Evolutionary conservation across 2,113 vertebrate species (phyloP).

Genomic region (Hippopotamus amphibius): DNA sequence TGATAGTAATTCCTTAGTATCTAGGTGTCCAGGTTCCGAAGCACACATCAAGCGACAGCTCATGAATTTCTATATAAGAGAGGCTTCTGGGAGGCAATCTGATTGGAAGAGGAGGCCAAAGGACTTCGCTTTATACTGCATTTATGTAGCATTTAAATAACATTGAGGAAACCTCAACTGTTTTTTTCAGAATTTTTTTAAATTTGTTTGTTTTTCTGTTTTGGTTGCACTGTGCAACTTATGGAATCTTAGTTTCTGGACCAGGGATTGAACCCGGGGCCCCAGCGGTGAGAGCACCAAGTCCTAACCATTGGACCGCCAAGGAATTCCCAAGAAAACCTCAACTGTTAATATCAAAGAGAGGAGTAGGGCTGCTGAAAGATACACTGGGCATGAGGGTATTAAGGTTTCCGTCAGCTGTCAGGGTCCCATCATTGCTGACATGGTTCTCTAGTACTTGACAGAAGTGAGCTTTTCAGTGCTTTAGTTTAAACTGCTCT

Average conservation of each 20-base stretch:
- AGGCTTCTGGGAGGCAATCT: not conserved
- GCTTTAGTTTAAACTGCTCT: not conserved
- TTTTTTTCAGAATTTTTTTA: not conserved
- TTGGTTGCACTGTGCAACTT: rapidly evolving
- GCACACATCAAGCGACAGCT: not conserved
- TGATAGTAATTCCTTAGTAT: not conserved
- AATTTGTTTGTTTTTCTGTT: not conserved
- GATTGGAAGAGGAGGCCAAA: not conserved
- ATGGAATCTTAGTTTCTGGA: not conserved
- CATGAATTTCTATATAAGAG: not conserved
- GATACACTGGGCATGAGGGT: rapidly evolving
- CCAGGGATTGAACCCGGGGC: not conserved
- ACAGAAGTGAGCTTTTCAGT: not conserved
- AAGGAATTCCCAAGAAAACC: not conserved
- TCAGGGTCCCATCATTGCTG: not conserved
- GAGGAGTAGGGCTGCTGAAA: not conserved
- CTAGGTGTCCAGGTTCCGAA: not conserved
- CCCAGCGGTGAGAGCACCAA: not conserved
- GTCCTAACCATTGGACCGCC: not conserved
- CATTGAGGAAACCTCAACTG: not conserved
- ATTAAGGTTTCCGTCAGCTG: not conserved
- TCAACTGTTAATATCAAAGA: not conserved
- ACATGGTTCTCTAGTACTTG: not conserved
- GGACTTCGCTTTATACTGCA: not conserved
- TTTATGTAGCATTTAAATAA: not conserved